Percentiles rank a stretch among this genome's conserved stretches.
Conservation (phyloP, 2,797 vertebrate species). For the Apogon hyalosoma region DNA sequence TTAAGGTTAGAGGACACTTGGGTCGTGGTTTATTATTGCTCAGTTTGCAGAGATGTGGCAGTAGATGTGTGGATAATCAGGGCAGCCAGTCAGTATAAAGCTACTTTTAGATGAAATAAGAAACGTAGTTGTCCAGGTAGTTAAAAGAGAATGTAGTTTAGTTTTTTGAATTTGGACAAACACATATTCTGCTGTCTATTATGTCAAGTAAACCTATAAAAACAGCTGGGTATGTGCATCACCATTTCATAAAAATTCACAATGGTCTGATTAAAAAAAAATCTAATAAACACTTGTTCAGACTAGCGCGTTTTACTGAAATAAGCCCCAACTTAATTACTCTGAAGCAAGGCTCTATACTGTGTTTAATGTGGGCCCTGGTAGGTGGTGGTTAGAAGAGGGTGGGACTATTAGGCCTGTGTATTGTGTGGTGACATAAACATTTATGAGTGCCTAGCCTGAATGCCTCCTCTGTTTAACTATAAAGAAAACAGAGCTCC, state of each 20-base stretch:
- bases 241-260: too few species aligned
- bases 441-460: constrained; percentile 52
- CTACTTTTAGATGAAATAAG: background rate
- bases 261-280: background rate
- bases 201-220: too few species aligned
- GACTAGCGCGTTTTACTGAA: background rate
- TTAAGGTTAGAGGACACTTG: constrained; percentile 19
- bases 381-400: constrained; percentile 29
- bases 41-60: constrained; percentile 14
- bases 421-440: constrained; percentile 57
- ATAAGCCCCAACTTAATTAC: background rate
- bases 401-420: constrained; percentile 40
- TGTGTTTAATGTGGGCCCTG: constrained; percentile 18
- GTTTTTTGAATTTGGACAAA: background rate
- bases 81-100: constrained; percentile 26
- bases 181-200: too few species aligned
- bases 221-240: too few species aligned
- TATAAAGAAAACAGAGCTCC: constrained; percentile 41
- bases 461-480: constrained; percentile 55
- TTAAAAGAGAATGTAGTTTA: background rate
- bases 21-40: constrained; percentile 27
- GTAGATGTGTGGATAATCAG: constrained; percentile 20
- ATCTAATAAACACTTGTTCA: background rate
- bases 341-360: background rate
- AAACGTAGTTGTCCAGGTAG: background rate